phyloP scores from a whole-genome alignment of 2,113 vertebrate genomes.

The Isichthys henryi region DNA sequence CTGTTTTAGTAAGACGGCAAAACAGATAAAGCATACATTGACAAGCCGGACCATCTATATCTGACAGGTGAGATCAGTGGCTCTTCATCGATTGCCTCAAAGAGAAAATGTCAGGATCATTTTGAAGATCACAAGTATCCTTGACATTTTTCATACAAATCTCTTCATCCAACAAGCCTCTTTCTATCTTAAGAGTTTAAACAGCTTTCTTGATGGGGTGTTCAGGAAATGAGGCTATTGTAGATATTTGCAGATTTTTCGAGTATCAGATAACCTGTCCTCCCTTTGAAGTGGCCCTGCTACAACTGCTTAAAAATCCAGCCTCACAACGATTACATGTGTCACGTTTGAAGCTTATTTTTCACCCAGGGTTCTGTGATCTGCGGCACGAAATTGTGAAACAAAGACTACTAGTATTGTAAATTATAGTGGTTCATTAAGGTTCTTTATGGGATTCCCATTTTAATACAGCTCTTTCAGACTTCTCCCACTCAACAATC shows the following conservation, averaged over 20 bases:
- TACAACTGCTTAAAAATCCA: neutral
- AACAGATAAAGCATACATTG: neutral
- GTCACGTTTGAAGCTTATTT: neutral
- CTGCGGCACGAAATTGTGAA: neutral
- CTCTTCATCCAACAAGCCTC: neutral
- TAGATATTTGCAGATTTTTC: neutral
- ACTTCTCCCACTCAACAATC: neutral
- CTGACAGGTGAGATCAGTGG: neutral
- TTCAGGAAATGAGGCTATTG: neutral
- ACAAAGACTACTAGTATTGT: too few relatives aligned
- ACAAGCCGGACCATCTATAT: neutral
- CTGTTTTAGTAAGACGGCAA: neutral
- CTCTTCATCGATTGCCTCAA: constrained; percentile 7
- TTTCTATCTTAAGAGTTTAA: neutral
- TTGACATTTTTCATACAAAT: constrained; percentile 12
- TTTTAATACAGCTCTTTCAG: neutral
- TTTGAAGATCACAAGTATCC: constrained; percentile 7
- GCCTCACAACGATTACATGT: neutral
- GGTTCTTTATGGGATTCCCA: neutral
- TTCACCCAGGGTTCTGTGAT: neutral
- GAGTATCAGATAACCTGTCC: neutral
- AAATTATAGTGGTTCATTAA: neutral
- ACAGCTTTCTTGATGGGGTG: neutral
- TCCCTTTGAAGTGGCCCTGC: neutral
- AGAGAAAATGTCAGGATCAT: constrained; percentile 15